Base-by-base conservation (phyloP, 2,888 invertebrate species). In the Mylabris sibirica region DNA sequence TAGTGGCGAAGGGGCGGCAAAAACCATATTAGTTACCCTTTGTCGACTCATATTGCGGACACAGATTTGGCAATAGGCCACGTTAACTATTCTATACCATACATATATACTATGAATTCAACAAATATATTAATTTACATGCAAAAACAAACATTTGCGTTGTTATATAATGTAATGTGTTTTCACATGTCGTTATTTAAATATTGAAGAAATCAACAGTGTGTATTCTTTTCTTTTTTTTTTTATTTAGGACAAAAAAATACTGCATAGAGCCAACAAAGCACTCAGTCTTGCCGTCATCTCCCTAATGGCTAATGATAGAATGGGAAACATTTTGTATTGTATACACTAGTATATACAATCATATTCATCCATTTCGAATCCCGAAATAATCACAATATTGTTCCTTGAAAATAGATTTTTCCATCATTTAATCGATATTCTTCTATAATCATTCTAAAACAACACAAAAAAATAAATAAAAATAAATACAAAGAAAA, bases 11-110 rank as follows among this genome's bases (percentile, higher is more conserved):
- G 82, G 82, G 83, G 80, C 81, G 79, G 84, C 84, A 84, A 84
- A 84, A 84, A 84, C 82, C 82, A 79, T 82, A 83, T 83, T 83
- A 83, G 82, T 83, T 83, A 83, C 82, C 83, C 84, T 83, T 83
- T 83, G 80, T 79, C 76, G 78, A 81, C 78, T 81, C 79, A 75
- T 78, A 80, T 83, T 83, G 77, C 79, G 71, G 64, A 69, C 78
- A 76, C 76, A 78, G 79, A 79, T 79, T 79, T 77, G 74, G 72
- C 75, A 74, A 72, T 77, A 67, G 66, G 63, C 69, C 66, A 59
- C 35, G 64, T 64, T 67, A 65, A 63, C 60, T 60, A 60, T 60
- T 35, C 20, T 26, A 20, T 53, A n/a, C n/a, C n/a, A n/a, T n/a
- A n/a, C n/a, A n/a, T n/a, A n/a, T n/a, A n/a, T n/a, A 67, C 67